Evolutionary conservation across 2,888 invertebrate genomes (phyloP).

Genomic region (Ischnura elegans): DNA sequence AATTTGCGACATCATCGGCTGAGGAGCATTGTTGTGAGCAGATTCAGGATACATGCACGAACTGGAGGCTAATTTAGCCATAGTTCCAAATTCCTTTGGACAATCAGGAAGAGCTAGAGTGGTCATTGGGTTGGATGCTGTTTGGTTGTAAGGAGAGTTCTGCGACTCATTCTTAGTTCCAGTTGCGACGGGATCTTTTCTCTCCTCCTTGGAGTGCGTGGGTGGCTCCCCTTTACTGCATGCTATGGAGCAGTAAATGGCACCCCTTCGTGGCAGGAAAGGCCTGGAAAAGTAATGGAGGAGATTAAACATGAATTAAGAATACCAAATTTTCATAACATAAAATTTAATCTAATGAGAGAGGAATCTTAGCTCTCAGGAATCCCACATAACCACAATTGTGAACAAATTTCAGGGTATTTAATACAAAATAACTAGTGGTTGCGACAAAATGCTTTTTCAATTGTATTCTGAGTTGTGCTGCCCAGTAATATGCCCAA

Average conservation of each 20-base stretch:
- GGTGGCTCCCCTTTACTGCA: slow-evolving; percentile 78
- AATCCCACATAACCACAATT: too few relatives aligned
- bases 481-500: too few relatives aligned
- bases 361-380: too few relatives aligned
- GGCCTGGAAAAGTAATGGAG: slow-evolving; percentile 80
- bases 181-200: not conserved
- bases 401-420: too few relatives aligned
- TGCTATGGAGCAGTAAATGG: slow-evolving; percentile 96
- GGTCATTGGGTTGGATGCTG: not conserved
- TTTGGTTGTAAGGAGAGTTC: slow-evolving; percentile 5
- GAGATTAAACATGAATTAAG: too few relatives aligned
- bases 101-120: slow-evolving; percentile 39
- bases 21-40: not conserved
- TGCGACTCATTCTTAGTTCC: slow-evolving; percentile 46
- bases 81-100: not conserved
- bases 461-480: too few relatives aligned
- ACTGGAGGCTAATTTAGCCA: not conserved
- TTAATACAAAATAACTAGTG: too few relatives aligned
- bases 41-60: not conserved
- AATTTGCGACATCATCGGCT: slow-evolving; percentile 55
- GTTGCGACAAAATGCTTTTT: too few relatives aligned
- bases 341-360: too few relatives aligned
- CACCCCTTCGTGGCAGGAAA: slow-evolving; percentile 93
- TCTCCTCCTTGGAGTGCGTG: slow-evolving; percentile 64
- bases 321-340: too few relatives aligned